Percentiles rank a stretch among this genome's conserved stretches.
Evolutionary conservation across 2,888 invertebrate genomes (phyloP).

Genomic region (Caradrina kadenii): DNA sequence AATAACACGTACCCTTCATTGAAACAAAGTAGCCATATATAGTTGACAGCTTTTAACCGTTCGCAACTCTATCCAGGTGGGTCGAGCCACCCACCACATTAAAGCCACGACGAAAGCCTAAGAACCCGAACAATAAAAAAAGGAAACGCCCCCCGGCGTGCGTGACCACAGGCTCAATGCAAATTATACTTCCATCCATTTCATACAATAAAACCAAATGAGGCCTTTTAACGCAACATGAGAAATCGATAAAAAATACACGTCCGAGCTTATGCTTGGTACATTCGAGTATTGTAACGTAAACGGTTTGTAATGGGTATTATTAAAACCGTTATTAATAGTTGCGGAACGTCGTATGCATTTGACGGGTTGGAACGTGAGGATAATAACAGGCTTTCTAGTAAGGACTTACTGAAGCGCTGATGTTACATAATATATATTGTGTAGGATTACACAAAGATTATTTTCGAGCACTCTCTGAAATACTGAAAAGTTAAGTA

Average conservation of each 20-base stretch:
- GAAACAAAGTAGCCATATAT: conserved; percentile 54
- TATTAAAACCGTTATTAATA: conserved; percentile 61
- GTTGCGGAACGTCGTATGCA: conserved; percentile 47
- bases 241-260: conserved; percentile 86
- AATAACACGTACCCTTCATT: conserved; percentile 56
- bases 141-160: conserved; percentile 81
- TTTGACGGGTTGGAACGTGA: conserved; percentile 52
- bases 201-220: conserved; percentile 89
- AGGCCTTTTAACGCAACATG: conserved; percentile 89
- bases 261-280: conserved; percentile 62
- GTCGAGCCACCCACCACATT: conserved; percentile 75
- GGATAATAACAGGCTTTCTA: conserved; percentile 43
- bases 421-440: background rate
- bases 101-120: conserved; percentile 80
- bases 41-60: conserved; percentile 66
- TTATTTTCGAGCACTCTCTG: background rate
- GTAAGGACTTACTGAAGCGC: background rate
- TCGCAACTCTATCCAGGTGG: conserved; percentile 67
- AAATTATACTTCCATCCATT: conserved; percentile 89
- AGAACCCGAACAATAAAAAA: conserved; percentile 83
- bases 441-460: background rate
- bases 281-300: conserved; percentile 57
- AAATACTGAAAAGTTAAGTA: background rate
- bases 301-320: conserved; percentile 60
- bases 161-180: conserved; percentile 89